Conservation (phyloP, 2,888 invertebrate genomes). For the Spilosoma lubricipeda region DNA sequence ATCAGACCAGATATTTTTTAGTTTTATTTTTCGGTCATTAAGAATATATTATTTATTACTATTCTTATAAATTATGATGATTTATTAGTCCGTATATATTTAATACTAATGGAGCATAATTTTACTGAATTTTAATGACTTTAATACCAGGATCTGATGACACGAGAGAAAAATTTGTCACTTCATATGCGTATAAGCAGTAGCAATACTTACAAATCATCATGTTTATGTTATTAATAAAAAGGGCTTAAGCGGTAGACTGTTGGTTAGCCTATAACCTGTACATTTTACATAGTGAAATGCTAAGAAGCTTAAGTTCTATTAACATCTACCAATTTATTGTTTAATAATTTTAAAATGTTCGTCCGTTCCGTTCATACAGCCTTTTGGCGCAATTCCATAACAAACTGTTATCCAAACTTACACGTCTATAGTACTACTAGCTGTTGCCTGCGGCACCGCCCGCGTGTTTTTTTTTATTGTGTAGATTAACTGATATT, state of each 20-base stretch:
- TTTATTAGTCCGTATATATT: slow-evolving; percentile 7
- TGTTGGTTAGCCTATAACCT: not conserved
- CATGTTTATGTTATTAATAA: not conserved
- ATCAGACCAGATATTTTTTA: not conserved
- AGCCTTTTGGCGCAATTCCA: too few species aligned
- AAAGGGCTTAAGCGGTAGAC: slow-evolving; percentile 1
- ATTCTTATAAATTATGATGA: slow-evolving; percentile 4
- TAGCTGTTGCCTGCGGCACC: too few species aligned
- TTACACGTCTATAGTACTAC: too few species aligned
- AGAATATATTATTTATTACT: not conserved
- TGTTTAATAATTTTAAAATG: slow-evolving; percentile 24
- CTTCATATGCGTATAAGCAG: slow-evolving; percentile 1
- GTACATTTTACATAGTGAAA: not conserved
- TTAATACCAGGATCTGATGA: slow-evolving; percentile 17
- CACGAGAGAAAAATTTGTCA: not conserved
- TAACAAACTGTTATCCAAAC: too few species aligned
- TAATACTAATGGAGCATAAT: slow-evolving; percentile 10
- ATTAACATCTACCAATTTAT: not conserved
- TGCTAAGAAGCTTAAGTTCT: not conserved
- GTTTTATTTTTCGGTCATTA: not conserved
- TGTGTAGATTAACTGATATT: too few species aligned
- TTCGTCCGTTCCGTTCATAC: too few species aligned
- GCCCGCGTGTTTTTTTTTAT: too few species aligned
- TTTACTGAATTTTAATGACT: slow-evolving; percentile 19
- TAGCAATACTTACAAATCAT: slow-evolving; percentile 5